These are phyloP conservation scores for Frankliniella fusca DNA, from an alignment of 2,888 invertebrate species.

Conservation along the genomic window DNA sequence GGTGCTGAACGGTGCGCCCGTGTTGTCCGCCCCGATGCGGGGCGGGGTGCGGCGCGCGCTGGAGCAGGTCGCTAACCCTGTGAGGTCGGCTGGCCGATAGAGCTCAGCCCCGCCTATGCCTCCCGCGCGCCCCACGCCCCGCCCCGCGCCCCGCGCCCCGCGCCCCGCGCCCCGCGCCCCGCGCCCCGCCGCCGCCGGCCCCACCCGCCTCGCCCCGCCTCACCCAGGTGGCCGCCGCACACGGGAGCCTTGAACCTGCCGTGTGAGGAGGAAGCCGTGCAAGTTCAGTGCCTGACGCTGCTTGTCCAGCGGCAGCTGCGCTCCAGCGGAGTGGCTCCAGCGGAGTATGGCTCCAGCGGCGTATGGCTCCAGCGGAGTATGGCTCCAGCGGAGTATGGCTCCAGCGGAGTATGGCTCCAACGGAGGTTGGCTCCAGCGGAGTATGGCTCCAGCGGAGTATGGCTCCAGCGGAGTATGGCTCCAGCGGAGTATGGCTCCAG, in stretches of 20 bases:
- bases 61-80: not conserved
- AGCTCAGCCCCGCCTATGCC: not conserved
- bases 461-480: no score
- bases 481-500: no score
- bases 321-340: no score
- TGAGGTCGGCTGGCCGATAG: not conserved
- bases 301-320: not conserved
- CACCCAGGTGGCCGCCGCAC: not conserved
- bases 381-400: no score
- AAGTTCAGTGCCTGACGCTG: slow-evolving; percentile 10
- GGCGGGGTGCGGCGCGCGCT: not conserved
- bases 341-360: no score
- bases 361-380: no score
- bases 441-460: no score
- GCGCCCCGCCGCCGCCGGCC: not conserved
- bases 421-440: no score
- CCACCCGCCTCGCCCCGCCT: not conserved
- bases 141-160: not conserved
- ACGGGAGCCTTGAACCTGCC: slow-evolving; percentile 1
- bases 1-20: no score
- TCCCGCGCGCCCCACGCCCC: not conserved
- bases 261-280: not conserved
- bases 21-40: not conserved
- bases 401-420: no score
- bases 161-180: no score